Percentiles rank a stretch among this genome's conserved stretches.
These are phyloP conservation scores for Lepidurus apus DNA, from an alignment of 1,140 invertebrate genomes.

Conservation along the genomic window DNA sequence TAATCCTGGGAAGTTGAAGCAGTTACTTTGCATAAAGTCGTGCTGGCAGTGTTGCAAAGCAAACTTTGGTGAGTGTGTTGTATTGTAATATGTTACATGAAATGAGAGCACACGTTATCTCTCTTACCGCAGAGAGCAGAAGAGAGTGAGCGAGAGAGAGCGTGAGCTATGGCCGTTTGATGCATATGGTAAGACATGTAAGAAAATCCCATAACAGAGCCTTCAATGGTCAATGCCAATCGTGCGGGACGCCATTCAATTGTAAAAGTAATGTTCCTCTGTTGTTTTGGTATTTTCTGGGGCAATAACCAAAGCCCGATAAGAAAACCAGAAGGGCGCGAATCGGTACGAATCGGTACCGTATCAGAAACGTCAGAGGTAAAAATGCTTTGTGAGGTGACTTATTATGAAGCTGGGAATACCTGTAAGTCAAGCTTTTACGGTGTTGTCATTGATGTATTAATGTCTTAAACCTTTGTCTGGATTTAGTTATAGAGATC, in stretches of 20 bases:
- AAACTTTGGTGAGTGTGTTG: neutral
- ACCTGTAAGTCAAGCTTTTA: neutral
- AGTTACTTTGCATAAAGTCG: neutral
- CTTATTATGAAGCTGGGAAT: neutral
- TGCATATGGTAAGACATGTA: too few species aligned
- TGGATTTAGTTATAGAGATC: neutral
- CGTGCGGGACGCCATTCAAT: slow-evolving; percentile 7
- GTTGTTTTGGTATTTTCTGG: neutral
- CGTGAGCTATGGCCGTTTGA: neutral
- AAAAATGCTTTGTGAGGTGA: neutral
- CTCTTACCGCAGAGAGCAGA: neutral
- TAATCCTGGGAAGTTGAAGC: neutral
- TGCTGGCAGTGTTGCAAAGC: neutral
- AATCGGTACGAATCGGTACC: too few species aligned
- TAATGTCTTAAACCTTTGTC: neutral
- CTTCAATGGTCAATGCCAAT: slow-evolving; percentile 4
- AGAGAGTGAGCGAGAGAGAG: neutral
- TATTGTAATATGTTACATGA: neutral
- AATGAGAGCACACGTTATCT: neutral
- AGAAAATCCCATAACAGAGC: neutral
- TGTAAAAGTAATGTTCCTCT: neutral
- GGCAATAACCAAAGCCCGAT: too few species aligned
- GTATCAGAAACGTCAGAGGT: too few species aligned
- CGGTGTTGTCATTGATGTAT: slow-evolving; percentile 7
- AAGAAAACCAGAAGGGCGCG: too few species aligned